Evolutionary conservation across 2,113 vertebrate species (phyloP).

Genomic region (Tetraodon nigroviridis): DNA sequence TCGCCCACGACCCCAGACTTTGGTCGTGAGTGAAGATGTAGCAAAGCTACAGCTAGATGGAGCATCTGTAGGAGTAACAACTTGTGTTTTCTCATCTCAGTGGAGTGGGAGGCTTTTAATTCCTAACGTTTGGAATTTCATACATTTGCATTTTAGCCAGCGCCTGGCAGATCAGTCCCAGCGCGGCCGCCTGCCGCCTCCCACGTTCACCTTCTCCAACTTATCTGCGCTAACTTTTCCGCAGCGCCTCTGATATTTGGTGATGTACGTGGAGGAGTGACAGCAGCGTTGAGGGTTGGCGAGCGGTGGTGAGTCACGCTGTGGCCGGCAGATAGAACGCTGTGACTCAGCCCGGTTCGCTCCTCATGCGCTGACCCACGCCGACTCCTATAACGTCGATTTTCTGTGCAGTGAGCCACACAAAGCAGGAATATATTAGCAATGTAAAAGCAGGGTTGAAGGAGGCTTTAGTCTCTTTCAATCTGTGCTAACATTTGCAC

Average conservation of each 20-base stretch:
- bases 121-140: constrained; percentile 16
- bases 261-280: constrained; percentile 45
- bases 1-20: too few species aligned
- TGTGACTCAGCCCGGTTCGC: constrained; percentile 48
- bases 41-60: too few species aligned
- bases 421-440: constrained; percentile 47
- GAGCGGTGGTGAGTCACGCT: constrained; percentile 48
- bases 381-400: constrained; percentile 29
- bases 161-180: constrained; percentile 47
- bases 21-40: too few species aligned
- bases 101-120: constrained; percentile 21
- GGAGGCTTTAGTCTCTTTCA: background rate
- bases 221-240: constrained; percentile 13
- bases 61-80: background rate
- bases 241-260: constrained; percentile 22
- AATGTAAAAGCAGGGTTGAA: constrained; percentile 25
- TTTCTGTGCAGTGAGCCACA: constrained; percentile 44
- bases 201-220: constrained; percentile 12
- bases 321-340: constrained; percentile 28
- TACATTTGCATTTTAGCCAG: constrained; percentile 52
- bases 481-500: constrained; percentile 2
- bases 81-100: background rate
- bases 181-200: constrained; percentile 24
- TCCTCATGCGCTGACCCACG: constrained; percentile 41
- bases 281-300: constrained; percentile 16